These are phyloP conservation scores for Rhadina sibilatrix DNA, from an alignment of 2,113 vertebrate species.

Conservation along the genomic window DNA sequence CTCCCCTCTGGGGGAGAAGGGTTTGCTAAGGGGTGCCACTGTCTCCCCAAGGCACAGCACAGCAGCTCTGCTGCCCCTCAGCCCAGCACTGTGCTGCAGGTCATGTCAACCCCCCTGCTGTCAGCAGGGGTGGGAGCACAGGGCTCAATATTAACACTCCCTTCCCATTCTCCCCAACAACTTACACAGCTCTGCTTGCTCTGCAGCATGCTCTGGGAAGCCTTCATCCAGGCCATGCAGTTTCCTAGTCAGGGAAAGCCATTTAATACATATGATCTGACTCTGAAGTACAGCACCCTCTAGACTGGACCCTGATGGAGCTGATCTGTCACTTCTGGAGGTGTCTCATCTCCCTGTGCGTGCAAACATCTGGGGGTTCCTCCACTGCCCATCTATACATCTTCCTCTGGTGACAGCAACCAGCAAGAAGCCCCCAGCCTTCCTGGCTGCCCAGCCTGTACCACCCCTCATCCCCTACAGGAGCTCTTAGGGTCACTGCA, in stretches of 20 bases:
- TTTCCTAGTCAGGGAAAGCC: background rate
- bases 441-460: background rate
- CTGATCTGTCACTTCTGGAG: background rate
- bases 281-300: background rate
- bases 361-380: background rate
- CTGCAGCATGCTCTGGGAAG: background rate
- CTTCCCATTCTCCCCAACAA: background rate
- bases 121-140: background rate
- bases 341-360: background rate
- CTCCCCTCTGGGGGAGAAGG: background rate
- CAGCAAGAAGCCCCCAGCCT: background rate
- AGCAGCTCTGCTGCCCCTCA: background rate
- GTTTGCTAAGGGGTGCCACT: background rate
- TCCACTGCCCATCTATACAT: background rate
- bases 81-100: background rate
- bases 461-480: background rate
- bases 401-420: background rate
- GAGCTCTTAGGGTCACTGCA: background rate
- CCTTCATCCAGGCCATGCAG: fast-evolving
- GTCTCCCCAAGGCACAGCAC: background rate
- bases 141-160: background rate
- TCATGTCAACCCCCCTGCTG: background rate
- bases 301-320: background rate
- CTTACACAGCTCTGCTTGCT: fast-evolving
- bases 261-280: background rate